phyloP scores from a whole-genome alignment of 2,113 vertebrate species.

The Chionodraco myersi region DNA sequence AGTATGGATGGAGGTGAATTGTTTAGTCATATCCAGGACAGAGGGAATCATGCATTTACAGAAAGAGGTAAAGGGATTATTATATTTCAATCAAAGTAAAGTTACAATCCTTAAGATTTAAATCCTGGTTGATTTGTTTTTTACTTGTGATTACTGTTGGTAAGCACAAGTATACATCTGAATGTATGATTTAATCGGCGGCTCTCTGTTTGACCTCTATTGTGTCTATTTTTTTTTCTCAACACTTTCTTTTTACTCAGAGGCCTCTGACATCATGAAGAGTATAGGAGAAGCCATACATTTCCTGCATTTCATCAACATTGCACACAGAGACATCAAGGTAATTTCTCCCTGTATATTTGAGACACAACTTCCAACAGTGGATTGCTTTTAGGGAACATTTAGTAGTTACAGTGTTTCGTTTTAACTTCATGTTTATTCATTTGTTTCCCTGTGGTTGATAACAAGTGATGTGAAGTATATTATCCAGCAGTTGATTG shows the following conservation, averaged over 20 bases:
- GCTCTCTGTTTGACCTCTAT: not conserved
- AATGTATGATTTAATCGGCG: not conserved
- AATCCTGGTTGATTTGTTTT: not conserved
- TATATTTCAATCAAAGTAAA: not conserved
- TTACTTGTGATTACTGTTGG: not conserved
- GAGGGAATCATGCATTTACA: conserved; percentile 87
- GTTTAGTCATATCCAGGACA: conserved; percentile 89
- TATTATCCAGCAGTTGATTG: not conserved
- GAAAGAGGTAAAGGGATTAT: conserved; percentile 85
- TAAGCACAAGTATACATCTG: too few relatives aligned
- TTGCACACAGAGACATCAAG: conserved; percentile 93
- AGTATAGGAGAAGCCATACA: conserved; percentile 92
- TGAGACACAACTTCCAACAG: not conserved
- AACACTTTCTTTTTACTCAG: conserved; percentile 65
- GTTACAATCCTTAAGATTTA: not conserved
- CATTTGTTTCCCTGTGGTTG: not conserved
- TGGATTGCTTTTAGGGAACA: not conserved
- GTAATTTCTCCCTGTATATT: not conserved
- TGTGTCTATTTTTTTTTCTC: not conserved
- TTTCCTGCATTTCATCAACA: conserved; percentile 91
- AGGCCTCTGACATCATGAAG: conserved; percentile 92
- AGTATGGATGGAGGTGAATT: conserved; percentile 93
- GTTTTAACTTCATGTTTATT: not conserved
- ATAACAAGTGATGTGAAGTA: not conserved
- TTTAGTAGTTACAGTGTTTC: too few relatives aligned